These are phyloP conservation scores for Mactromeris polynyma DNA, from an alignment of 2,888 invertebrate species.

Conservation along the genomic window DNA sequence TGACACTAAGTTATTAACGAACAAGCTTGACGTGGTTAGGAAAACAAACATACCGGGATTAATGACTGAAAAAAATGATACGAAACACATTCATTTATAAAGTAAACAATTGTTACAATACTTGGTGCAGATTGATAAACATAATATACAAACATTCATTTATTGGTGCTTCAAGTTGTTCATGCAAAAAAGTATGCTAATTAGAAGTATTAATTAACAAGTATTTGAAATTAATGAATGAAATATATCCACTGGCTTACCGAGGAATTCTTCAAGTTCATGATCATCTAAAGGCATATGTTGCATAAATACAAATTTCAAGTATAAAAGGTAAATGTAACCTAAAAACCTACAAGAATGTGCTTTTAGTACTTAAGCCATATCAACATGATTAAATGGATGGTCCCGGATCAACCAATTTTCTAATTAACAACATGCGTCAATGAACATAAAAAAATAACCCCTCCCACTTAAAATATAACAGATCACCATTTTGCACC, in stretches of 20 bases:
- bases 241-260: slow-evolving; percentile 45
- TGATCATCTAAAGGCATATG: slow-evolving; percentile 40
- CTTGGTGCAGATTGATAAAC: neutral
- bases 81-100: neutral
- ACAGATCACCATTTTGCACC: no score
- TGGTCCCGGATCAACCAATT: neutral
- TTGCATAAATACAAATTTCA: neutral
- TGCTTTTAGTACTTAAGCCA: no score
- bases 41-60: neutral
- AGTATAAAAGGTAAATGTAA: neutral
- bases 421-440: neutral
- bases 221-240: slow-evolving; percentile 24
- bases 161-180: neutral
- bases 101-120: neutral
- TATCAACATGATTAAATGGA: no score
- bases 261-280: slow-evolving; percentile 40
- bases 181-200: slow-evolving; percentile 15
- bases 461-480: no score
- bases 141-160: neutral
- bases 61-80: slow-evolving; percentile 11
- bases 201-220: slow-evolving; percentile 26
- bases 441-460: no score
- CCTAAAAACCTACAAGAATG: neutral
- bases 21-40: neutral
- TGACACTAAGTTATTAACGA: neutral